Evolutionary conservation across 2,888 invertebrate genomes (phyloP), one percentile per base, ranked within the genome.

Genomic region (Abscondita cerata): DNA sequence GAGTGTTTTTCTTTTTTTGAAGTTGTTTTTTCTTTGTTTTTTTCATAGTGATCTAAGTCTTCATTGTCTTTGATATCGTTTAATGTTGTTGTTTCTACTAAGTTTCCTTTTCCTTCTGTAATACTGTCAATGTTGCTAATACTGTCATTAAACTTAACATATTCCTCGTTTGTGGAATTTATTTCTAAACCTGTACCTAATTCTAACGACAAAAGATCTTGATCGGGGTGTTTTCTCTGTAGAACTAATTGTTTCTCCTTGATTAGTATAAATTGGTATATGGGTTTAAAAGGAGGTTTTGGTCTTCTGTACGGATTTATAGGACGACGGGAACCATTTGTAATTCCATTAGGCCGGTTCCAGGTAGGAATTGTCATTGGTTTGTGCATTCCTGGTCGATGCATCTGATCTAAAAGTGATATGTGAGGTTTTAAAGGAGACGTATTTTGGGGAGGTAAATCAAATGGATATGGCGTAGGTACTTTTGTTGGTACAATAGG

Each of bases 401-500:
- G 52, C 40, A 58, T 85, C 76, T 89, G 89, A 70, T 92, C 91
- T 1, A 91, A 90, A 62, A 91, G 80, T 65, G 90, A 90, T 60
- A 86, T 78, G 67, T 83, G 88, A 0, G 89, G 89, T 48, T 86
- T 81, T 2, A 84, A 76, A 0, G 87, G 84, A 6, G 80, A 80
- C 41, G 82, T 80, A 55, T 82, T 81, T 62, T 85, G 85, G 1
- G 86, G 86, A 4, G 90, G 88, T 51, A 88, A 81, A 73, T 91
- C 91, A 69, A 93, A 93, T 0, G 92, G 91, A 76, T 92, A 92
- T 0, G 91, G 91, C 0, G 89, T 88, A 0, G 85, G 84, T 1
- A 83, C 81, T 70, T 85, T 84, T 0, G 85, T 84, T 0, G 85
- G 82, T 2, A 75, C 64, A 47, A 82, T 80, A 5, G 83, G 78